Evolutionary conservation across 2,797 vertebrate species (phyloP).

Genomic region (Coreius guichenoti): DNA sequence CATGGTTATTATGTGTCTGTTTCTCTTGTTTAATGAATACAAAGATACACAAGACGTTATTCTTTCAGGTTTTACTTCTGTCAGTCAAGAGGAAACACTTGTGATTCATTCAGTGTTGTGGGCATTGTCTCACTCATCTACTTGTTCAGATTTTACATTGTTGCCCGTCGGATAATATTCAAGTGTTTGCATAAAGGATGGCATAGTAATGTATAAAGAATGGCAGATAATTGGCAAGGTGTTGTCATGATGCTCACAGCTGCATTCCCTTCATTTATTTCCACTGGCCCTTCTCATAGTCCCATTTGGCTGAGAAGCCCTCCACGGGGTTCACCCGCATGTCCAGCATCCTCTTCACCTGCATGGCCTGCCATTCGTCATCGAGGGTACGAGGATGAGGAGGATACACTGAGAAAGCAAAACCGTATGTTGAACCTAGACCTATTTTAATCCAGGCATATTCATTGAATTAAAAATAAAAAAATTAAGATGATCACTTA

Average conservation of each 20-base stretch:
- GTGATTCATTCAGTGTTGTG: neutral
- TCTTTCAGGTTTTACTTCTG: neutral
- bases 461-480: neutral
- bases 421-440: neutral
- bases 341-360: conserved; percentile 84
- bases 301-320: conserved; percentile 83
- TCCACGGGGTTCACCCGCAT: conserved; percentile 83
- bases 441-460: neutral
- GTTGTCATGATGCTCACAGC: neutral
- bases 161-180: conserved; percentile 2
- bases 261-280: conserved; percentile 71
- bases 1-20: neutral
- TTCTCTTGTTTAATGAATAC: neutral
- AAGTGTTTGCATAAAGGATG: neutral
- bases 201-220: conserved; percentile 8
- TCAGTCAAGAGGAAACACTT: neutral
- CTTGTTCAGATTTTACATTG: neutral
- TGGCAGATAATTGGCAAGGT: neutral
- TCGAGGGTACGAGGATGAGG: conserved; percentile 75
- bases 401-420: conserved; percentile 76
- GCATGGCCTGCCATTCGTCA: conserved; percentile 79
- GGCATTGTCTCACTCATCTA: neutral
- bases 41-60: neutral
- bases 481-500: conserved; percentile 59
- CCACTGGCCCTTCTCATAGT: conserved; percentile 88